A percentile compares a stretch with the other conserved stretches of the same genome.
phyloP scores from a whole-genome alignment of 2,797 vertebrate genomes.

The Lithobates pipiens region DNA sequence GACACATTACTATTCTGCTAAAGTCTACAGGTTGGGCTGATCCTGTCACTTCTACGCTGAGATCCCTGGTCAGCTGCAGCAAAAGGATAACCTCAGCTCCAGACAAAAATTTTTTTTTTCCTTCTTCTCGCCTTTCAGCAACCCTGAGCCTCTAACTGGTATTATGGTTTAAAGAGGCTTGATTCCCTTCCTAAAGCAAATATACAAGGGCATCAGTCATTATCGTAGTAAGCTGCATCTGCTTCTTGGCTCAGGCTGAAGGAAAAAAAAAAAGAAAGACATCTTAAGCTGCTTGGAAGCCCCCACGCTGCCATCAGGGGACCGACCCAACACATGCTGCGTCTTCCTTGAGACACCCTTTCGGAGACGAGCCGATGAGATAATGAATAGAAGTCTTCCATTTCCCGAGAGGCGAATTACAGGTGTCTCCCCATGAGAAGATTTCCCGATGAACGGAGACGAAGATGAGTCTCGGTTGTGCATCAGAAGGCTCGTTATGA shows the following conservation, averaged over 20 bases:
- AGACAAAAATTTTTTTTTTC: too few relatives aligned
- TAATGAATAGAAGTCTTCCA: slow-evolving; percentile 69
- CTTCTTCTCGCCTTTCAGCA: background rate
- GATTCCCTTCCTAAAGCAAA: too few relatives aligned
- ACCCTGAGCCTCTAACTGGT: slow-evolving; percentile 55
- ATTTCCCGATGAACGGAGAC: background rate
- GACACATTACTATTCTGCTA: slow-evolving; percentile 21
- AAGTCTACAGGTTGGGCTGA: slow-evolving; percentile 44
- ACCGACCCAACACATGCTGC: too few relatives aligned
- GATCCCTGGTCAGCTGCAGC: slow-evolving; percentile 12
- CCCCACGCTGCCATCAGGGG: background rate
- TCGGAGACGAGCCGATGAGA: slow-evolving; percentile 72
- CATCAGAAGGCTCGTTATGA: background rate
- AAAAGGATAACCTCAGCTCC: too few relatives aligned
- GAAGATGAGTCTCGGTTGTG: background rate
- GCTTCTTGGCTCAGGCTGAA: too few relatives aligned
- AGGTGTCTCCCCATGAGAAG: slow-evolving; percentile 52
- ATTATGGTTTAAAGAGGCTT: too few relatives aligned
- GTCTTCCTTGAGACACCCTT: background rate
- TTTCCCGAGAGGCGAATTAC: slow-evolving; percentile 65
- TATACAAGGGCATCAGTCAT: too few relatives aligned
- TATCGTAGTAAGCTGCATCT: too few relatives aligned
- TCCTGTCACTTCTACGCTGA: slow-evolving; percentile 4
- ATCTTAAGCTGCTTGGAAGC: background rate
- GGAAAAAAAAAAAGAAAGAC: too few relatives aligned